Evolutionary conservation across 2,888 invertebrate species (phyloP).

Genomic region (Dryocosmus kuriphilus): DNA sequence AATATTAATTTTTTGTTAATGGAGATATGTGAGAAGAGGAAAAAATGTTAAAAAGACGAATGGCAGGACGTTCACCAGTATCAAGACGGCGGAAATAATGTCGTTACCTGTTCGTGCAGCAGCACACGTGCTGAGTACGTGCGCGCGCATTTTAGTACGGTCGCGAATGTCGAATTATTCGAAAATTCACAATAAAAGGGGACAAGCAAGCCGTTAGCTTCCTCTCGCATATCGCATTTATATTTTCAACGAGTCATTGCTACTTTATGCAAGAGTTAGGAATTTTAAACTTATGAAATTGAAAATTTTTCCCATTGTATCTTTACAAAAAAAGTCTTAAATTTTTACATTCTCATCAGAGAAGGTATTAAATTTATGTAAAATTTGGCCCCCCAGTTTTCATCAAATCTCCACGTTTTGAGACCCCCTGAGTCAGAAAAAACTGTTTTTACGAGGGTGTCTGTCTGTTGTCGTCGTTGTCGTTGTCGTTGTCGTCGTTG

Average conservation of each 20-base stretch:
- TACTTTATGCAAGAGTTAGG: slow-evolving; percentile 40
- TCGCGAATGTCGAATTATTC: slow-evolving; percentile 60
- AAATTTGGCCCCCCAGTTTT: too few species aligned
- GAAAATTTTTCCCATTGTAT: too few species aligned
- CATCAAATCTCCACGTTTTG: too few species aligned
- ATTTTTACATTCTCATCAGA: too few species aligned
- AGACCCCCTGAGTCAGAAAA: too few species aligned
- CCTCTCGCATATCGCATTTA: slow-evolving; percentile 59
- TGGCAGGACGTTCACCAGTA: slow-evolving; percentile 14
- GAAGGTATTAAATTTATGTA: too few species aligned
- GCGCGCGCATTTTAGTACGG: slow-evolving; percentile 61
- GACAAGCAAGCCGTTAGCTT: slow-evolving; percentile 66
- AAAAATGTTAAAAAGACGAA: slow-evolving; percentile 4
- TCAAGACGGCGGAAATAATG: slow-evolving; percentile 40
- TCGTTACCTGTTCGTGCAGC: slow-evolving; percentile 35
- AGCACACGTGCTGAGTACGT: slow-evolving; percentile 57
- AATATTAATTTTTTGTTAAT: background rate
- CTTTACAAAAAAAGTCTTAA: too few species aligned
- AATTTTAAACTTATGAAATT: slow-evolving; percentile 3
- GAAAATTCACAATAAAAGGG: slow-evolving; percentile 63
- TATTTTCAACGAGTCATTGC: slow-evolving; percentile 57
- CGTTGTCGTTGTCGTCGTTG: too few species aligned
- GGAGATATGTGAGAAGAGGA: background rate
- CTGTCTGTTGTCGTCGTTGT: too few species aligned
- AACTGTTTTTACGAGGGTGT: too few species aligned